Conservation (phyloP, 1,140 invertebrate species). For the Lineus longissimus region DNA sequence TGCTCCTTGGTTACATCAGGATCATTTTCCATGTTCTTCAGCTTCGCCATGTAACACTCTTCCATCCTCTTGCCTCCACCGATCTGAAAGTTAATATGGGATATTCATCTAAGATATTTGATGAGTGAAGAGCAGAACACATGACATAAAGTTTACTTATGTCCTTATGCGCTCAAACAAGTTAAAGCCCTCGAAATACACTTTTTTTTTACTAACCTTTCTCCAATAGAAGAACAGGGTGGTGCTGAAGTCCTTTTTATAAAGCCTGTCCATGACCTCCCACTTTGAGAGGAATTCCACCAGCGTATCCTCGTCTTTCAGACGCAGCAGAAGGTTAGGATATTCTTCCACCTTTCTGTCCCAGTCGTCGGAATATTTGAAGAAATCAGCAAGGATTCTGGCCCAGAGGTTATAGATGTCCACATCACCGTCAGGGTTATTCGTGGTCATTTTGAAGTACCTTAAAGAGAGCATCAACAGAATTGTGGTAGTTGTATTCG, state of each 20-base stretch:
- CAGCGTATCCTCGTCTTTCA: not conserved
- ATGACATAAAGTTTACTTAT: too few species aligned
- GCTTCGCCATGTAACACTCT: not conserved
- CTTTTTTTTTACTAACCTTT: slow-evolving; percentile 1
- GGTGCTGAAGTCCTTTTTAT: not conserved
- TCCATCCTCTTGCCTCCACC: not conserved
- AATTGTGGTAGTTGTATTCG: too few species aligned
- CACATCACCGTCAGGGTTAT: slow-evolving; percentile 1
- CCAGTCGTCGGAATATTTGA: slow-evolving; percentile 32
- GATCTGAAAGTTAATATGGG: too few species aligned
- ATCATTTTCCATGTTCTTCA: not conserved
- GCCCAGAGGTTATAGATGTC: not conserved
- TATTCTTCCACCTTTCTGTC: slow-evolving; percentile 37
- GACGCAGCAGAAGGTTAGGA: not conserved
- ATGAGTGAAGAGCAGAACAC: too few species aligned
- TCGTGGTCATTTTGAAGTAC: not conserved
- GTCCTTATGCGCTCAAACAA: too few species aligned
- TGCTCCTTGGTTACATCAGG: not conserved
- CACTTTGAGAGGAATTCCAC: not conserved
- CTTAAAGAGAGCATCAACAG: not conserved
- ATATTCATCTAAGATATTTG: too few species aligned
- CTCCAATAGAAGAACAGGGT: not conserved
- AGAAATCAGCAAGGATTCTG: slow-evolving; percentile 41
- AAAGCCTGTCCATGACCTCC: not conserved
- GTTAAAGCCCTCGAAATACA: too few species aligned